Evolutionary conservation across 2,888 invertebrate species (phyloP).

Genomic region (Drosophila pegasa): DNA sequence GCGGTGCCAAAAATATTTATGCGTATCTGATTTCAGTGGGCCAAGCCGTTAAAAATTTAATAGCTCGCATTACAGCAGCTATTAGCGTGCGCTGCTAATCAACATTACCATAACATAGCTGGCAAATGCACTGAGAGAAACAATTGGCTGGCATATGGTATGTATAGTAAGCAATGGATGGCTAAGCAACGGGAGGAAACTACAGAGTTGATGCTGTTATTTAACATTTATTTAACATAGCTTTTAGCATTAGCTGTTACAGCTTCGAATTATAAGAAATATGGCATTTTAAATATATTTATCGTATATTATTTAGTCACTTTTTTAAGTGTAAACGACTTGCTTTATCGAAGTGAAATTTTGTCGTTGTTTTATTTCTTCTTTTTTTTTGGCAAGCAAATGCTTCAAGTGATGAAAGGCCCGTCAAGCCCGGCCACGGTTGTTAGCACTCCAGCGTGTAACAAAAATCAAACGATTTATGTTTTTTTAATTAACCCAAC

Average conservation of each 20-base stretch:
- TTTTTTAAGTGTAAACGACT: constrained; percentile 3
- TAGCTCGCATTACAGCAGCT: constrained; percentile 45
- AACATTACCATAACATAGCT: constrained; percentile 48
- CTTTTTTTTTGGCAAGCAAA: constrained; percentile 45
- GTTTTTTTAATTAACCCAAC: constrained; percentile 84
- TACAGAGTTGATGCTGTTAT: constrained; percentile 42
- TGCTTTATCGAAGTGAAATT: constrained; percentile 53
- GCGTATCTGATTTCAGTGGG: constrained; percentile 56
- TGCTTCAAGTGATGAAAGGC: constrained; percentile 68
- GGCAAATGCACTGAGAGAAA: constrained; percentile 9
- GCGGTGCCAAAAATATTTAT: constrained; percentile 41
- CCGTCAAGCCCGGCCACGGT: constrained; percentile 65
- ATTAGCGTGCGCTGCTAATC: constrained; percentile 48
- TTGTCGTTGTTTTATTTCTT: constrained; percentile 1
- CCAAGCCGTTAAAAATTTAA: constrained; percentile 41
- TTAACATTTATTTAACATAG: constrained; percentile 39
- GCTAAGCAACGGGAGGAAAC: not conserved
- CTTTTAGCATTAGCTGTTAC: not conserved
- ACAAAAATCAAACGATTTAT: constrained; percentile 83
- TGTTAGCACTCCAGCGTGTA: constrained; percentile 60
- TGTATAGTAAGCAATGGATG: not conserved
- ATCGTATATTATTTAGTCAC: not conserved
- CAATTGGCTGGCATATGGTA: not conserved
- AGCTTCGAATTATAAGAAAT: not conserved
- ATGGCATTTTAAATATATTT: not conserved